Base-by-base conservation (phyloP, 2,797 vertebrate genomes). In the Melanotaenia nigrans region DNA sequence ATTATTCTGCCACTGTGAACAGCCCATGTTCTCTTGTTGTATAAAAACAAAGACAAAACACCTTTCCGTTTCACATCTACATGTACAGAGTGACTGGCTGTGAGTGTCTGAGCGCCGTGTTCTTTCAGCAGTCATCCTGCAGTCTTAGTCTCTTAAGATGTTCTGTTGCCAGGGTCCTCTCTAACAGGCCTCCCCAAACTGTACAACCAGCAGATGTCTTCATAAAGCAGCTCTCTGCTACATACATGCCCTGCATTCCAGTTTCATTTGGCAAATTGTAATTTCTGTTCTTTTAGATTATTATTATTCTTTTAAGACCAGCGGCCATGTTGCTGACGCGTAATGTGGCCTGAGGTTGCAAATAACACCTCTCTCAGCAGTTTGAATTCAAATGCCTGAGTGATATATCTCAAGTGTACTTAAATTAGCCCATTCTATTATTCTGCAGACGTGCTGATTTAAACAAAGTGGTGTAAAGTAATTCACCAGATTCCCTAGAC, bases 131-230 rank as follows among this genome's bases (percentile, higher is more conserved):
- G 83, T 89, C 76, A 55, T 88, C 75, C 25, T 89, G 85, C 80
- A 84, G 89, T 87, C 89, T 89, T 90, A 90, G 89, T 93, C 89
- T 86, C 90, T 90, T 92, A 92, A 87, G 88, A 92, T 79, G 24
- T 92, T 89, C 90, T 86, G 83, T 87, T 90, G 89, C 85, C 91
- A 92, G 90, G 75, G 82, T 88, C 78, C 77, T 80, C 79, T 85
- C 69, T 68, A 89, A 78, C 83, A 89, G 87, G 87, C 88, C 90
- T 91, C 88, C 88, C 82, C 82, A 89, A 92, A 93, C 89, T 89
- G 93, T 93, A 91, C 91, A 89, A 93, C 93, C 93, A 93, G 93
- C 93, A 94, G 91, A 94, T 94, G 92, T 94, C 93, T 95, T 93
- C 90, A 91, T 91, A 87, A 82, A 90, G 83, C 62, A 83, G 87